These are phyloP conservation scores for Meiosimyza platycephala DNA, from an alignment of 2,888 invertebrate genomes.

Conservation along the genomic window DNA sequence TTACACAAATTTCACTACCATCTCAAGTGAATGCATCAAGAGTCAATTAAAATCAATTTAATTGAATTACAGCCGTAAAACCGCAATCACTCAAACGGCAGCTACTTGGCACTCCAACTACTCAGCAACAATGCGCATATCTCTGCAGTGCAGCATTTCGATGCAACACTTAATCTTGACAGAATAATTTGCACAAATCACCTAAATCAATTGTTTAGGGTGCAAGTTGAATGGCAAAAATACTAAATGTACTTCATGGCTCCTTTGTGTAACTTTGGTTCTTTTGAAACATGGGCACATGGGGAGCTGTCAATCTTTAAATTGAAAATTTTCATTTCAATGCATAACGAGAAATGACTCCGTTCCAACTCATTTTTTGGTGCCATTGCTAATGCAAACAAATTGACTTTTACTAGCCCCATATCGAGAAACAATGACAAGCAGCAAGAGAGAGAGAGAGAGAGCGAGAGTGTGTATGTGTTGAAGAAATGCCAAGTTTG, in stretches of 20 bases:
- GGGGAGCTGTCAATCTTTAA: slow-evolving; percentile 33
- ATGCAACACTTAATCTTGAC: slow-evolving; percentile 36
- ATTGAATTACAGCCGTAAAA: slow-evolving; percentile 42
- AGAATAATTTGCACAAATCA: slow-evolving; percentile 37
- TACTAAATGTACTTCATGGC: no score
- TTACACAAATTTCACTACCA: no score
- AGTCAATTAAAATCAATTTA: slow-evolving; percentile 42
- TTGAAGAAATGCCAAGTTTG: background rate
- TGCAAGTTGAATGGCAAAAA: no score
- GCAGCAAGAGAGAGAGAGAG: background rate
- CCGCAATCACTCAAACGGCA: slow-evolving; percentile 37
- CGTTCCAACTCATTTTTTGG: background rate
- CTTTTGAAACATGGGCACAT: no score
- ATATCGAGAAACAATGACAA: slow-evolving; percentile 30
- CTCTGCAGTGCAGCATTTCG: slow-evolving; percentile 28
- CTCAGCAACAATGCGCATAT: background rate
- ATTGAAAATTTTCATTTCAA: slow-evolving; percentile 34
- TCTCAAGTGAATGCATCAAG: slow-evolving; percentile 26
- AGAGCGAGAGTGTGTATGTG: background rate
- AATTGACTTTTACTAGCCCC: slow-evolving; percentile 25
- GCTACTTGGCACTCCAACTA: background rate
- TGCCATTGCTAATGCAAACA: slow-evolving; percentile 23
- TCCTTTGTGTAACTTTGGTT: no score
- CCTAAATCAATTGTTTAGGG: slow-evolving; percentile 30
- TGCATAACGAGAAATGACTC: slow-evolving; percentile 33